Percentiles rank a stretch among this genome's conserved stretches.
phyloP scores from a whole-genome alignment of 2,113 vertebrate species.

The Poeciliopsis occidentalis region DNA sequence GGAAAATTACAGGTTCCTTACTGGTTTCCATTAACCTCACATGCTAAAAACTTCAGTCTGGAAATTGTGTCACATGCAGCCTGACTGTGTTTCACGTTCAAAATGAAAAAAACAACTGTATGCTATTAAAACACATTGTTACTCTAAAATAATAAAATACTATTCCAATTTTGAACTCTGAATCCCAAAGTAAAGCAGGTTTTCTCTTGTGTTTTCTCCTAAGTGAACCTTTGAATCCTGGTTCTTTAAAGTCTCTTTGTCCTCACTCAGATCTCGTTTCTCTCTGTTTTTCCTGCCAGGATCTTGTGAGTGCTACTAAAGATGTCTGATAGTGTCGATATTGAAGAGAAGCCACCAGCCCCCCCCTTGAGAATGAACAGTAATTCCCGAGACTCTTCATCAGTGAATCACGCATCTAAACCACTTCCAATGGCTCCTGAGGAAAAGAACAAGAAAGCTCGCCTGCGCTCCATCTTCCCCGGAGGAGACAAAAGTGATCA shows the following conservation, averaged over 20 bases:
- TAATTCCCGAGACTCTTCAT: constrained; percentile 95
- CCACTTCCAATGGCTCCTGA: constrained; percentile 98
- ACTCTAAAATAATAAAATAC: no score
- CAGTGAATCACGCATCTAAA: constrained; percentile 93
- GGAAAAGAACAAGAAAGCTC: constrained; percentile 99
- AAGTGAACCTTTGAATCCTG: no score
- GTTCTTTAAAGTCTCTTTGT: neutral
- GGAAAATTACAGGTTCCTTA: no score
- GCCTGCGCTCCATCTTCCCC: constrained; percentile 98
- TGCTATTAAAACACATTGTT: no score
- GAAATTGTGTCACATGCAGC: no score
- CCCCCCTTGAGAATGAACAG: constrained; percentile 99
- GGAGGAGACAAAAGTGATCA: constrained; percentile 98
- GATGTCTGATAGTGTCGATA: constrained; percentile 96
- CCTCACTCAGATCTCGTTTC: constrained; percentile 9
- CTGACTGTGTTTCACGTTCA: no score
- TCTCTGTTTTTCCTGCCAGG: constrained; percentile 66
- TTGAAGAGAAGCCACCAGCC: constrained; percentile 98
- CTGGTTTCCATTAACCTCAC: no score
- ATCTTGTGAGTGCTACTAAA: constrained; percentile 90
- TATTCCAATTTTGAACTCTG: no score
- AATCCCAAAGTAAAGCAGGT: no score
- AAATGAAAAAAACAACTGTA: no score
- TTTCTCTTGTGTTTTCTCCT: no score
- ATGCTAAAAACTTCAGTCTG: no score